Conservation (phyloP, 2,113 vertebrate species). For the Tetrao urogallus region DNA sequence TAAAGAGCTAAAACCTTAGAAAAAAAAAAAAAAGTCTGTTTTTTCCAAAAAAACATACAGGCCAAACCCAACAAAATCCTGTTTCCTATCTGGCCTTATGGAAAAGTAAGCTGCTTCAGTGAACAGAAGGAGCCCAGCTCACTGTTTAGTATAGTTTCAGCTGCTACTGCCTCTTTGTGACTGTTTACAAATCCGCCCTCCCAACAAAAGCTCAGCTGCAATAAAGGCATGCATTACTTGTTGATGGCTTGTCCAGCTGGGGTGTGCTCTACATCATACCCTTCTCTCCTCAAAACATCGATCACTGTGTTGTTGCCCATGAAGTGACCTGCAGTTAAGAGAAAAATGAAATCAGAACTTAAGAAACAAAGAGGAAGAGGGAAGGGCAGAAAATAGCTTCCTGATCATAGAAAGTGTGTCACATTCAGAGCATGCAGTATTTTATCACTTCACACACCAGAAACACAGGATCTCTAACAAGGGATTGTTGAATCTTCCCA, state of each 20-base stretch:
- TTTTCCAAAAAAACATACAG: neutral
- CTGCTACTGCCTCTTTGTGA: neutral
- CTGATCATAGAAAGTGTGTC: neutral
- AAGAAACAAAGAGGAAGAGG: neutral
- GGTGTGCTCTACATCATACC: slow-evolving; percentile 88
- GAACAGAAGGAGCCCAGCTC: neutral
- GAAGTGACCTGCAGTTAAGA: slow-evolving; percentile 87
- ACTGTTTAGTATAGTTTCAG: neutral
- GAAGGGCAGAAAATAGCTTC: neutral
- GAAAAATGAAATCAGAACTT: slow-evolving; percentile 41
- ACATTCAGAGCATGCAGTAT: neutral
- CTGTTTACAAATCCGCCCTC: neutral
- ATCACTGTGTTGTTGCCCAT: slow-evolving; percentile 92
- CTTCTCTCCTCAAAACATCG: slow-evolving; percentile 86
- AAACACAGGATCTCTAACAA: neutral
- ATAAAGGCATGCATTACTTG: slow-evolving; percentile 78
- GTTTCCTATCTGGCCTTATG: neutral
- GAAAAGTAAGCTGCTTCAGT: neutral
- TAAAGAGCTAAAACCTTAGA: neutral
- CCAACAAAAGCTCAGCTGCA: neutral
- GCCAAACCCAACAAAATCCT: neutral
- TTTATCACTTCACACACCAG: neutral
- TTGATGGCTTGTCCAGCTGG: slow-evolving; percentile 85
- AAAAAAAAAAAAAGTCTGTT: neutral
- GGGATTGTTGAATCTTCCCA: neutral